phyloP scores from a whole-genome alignment of 2,797 vertebrate species.

The Gephyroberyx darwinii region DNA sequence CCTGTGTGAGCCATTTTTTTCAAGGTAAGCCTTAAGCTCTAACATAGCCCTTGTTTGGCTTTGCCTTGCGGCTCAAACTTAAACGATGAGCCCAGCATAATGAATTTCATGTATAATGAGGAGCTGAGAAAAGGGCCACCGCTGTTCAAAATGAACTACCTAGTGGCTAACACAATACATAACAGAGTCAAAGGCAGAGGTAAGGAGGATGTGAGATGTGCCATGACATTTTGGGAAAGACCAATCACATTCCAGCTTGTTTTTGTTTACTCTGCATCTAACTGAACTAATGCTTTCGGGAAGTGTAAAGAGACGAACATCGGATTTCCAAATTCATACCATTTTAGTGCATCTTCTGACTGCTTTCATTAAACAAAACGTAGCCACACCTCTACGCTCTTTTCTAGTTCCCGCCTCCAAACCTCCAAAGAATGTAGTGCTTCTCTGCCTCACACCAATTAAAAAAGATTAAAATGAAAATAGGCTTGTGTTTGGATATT shows the following conservation, averaged over 20 bases:
- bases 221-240: no score
- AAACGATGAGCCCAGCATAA: constrained; percentile 44
- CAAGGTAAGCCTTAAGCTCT: not conserved
- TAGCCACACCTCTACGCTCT: no score
- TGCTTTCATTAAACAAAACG: not conserved
- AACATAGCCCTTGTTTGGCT: not conserved
- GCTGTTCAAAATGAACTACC: not conserved
- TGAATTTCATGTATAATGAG: not conserved
- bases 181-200: no score
- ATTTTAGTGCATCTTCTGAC: not conserved
- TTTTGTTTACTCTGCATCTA: not conserved
- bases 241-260: no score
- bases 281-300: not conserved
- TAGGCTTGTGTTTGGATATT: constrained; percentile 14
- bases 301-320: not conserved
- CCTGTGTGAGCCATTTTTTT: not conserved
- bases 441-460: not conserved
- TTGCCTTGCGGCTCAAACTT: constrained; percentile 53
- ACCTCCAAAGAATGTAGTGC: no score
- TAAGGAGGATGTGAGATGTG: no score
- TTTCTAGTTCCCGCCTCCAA: no score
- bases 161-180: no score
- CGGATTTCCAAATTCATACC: not conserved
- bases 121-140: not conserved
- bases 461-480: constrained; percentile 1